Percentiles rank a stretch among this genome's conserved stretches.
phyloP scores from a whole-genome alignment of 2,888 invertebrate genomes.

The Ceriagrion tenellum region DNA sequence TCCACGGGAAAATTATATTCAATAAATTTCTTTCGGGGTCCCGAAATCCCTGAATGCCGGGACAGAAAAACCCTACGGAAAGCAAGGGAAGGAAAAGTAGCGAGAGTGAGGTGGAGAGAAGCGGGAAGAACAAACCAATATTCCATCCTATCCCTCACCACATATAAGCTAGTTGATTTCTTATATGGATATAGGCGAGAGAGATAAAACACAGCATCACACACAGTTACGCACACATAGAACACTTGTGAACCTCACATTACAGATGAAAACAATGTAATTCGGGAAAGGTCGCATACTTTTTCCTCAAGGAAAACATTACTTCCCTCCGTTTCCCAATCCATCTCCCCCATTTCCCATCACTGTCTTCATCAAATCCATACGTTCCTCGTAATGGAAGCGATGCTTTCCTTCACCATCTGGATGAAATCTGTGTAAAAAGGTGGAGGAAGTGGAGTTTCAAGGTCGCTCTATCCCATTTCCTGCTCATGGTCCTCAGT shows the following conservation, averaged over 20 bases:
- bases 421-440: neutral
- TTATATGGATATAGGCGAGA: neutral
- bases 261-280: neutral
- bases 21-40: too few relatives aligned
- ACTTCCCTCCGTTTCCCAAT: neutral
- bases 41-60: too few relatives aligned
- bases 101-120: too few relatives aligned
- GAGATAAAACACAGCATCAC: too few relatives aligned
- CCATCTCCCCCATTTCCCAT: neutral
- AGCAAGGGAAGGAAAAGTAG: too few relatives aligned
- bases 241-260: neutral
- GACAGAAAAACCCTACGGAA: too few relatives aligned
- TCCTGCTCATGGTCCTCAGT: too few relatives aligned
- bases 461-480: too few relatives aligned
- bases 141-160: too few relatives aligned
- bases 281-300: neutral
- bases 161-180: neutral
- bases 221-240: neutral
- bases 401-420: neutral
- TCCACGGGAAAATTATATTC: too few relatives aligned
- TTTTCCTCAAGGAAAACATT: neutral
- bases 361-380: neutral
- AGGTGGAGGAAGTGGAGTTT: neutral
- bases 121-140: too few relatives aligned
- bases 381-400: neutral